A percentile compares a stretch with the other conserved stretches of the same genome.
Conservation (phyloP, 2,797 vertebrate genomes). For the Macrochelys suwanniensis region DNA sequence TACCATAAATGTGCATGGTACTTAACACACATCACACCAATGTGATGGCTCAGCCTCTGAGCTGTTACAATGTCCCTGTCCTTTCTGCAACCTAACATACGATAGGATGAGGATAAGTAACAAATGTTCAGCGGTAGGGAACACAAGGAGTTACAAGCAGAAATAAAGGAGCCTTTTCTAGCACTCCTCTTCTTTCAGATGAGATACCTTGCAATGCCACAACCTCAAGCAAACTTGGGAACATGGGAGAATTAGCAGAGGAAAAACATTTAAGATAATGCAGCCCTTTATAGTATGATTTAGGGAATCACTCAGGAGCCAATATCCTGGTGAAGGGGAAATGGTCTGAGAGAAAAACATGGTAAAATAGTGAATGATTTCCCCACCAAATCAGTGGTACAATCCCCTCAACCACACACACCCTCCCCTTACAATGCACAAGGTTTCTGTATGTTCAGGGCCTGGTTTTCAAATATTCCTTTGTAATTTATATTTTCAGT, state of each 20-base stretch:
- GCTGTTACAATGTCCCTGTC: too few species aligned
- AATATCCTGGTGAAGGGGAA: fast-evolving
- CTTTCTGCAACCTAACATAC: too few species aligned
- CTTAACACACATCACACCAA: background rate
- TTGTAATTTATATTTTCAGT: background rate
- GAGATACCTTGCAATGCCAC: background rate
- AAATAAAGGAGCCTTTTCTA: background rate
- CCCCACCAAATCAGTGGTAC: fast-evolving
- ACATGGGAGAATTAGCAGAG: background rate
- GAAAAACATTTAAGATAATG: background rate
- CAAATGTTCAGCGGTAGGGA: too few species aligned
- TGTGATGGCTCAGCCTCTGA: too few species aligned
- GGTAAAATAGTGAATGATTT: background rate
- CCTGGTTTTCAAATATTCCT: background rate
- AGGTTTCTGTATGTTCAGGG: fast-evolving
- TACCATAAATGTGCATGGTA: background rate
- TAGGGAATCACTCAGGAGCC: background rate
- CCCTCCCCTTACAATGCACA: fast-evolving
- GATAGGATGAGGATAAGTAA: too few species aligned
- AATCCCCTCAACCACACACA: fast-evolving
- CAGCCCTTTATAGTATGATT: background rate
- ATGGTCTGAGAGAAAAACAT: background rate
- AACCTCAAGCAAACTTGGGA: background rate
- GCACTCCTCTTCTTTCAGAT: background rate
- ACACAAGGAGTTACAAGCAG: background rate